A percentile compares a stretch with the other conserved stretches of the same genome.
Evolutionary conservation across 2,797 vertebrate species (phyloP).

Genomic region (Hirundo rustica): DNA sequence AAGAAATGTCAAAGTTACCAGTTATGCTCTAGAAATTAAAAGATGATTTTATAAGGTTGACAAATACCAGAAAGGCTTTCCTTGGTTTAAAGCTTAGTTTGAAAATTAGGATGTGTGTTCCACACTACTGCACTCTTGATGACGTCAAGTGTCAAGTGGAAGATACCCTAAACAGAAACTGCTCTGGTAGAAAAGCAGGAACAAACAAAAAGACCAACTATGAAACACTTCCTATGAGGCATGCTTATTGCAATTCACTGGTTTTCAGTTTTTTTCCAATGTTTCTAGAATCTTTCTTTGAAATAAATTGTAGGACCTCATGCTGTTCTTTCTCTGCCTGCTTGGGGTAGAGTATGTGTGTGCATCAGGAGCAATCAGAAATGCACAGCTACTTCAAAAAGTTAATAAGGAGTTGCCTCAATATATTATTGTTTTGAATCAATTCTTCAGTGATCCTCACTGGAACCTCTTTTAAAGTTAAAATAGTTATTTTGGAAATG

Average conservation of each 20-base stretch:
- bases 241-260: background rate
- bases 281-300: background rate
- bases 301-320: background rate
- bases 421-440: background rate
- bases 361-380: background rate
- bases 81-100: background rate
- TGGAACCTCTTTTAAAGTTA: background rate
- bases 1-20: background rate
- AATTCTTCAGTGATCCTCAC: background rate
- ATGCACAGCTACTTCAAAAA: background rate
- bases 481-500: background rate
- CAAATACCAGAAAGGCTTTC: background rate
- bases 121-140: background rate
- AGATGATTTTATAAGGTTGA: background rate
- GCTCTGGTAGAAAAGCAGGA: background rate
- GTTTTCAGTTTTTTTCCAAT: background rate
- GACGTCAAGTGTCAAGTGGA: background rate
- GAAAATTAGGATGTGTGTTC: background rate
- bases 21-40: background rate
- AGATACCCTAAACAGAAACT: background rate
- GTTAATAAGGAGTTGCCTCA: background rate
- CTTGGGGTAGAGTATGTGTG: background rate
- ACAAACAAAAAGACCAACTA: background rate
- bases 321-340: background rate
- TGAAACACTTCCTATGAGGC: background rate